Percentiles rank a stretch among this genome's conserved stretches.
These are phyloP conservation scores for Melieria picta DNA, from an alignment of 2,888 invertebrate genomes.

Conservation along the genomic window DNA sequence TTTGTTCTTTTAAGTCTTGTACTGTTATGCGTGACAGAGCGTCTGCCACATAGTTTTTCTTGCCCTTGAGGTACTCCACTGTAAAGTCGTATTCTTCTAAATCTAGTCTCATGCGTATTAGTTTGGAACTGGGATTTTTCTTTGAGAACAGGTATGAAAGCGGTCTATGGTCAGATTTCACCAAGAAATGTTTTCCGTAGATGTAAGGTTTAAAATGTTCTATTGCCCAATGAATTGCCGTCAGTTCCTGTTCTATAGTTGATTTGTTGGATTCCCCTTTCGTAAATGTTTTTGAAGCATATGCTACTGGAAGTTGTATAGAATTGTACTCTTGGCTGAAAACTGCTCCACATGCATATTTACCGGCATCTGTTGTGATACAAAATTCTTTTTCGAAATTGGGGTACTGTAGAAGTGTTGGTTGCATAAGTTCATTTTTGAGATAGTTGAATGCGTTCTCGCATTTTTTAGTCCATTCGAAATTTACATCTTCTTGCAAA, in stretches of 20 bases:
- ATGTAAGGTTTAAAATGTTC: constrained; percentile 38
- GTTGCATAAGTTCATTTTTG: constrained; percentile 9
- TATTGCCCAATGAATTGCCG: constrained; percentile 45
- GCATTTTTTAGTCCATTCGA: constrained; percentile 32
- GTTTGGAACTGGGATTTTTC: constrained; percentile 44
- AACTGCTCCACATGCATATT: constrained; percentile 41
- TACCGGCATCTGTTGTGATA: constrained; percentile 40
- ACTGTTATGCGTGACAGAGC: constrained; percentile 20
- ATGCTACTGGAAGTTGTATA: constrained; percentile 36
- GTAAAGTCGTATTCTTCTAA: no score
- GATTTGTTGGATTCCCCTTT: constrained; percentile 46
- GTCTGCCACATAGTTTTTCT: no score
- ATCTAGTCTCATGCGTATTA: no score
- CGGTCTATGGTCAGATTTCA: constrained; percentile 45
- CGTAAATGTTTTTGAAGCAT: constrained; percentile 42
- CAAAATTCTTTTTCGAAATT: constrained; percentile 34
- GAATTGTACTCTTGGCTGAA: constrained; percentile 36
- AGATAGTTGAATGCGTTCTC: constrained; percentile 26
- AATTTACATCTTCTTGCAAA: constrained; percentile 25
- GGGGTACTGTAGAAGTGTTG: constrained; percentile 33
- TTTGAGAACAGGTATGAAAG: constrained; percentile 46
- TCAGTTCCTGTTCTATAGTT: constrained; percentile 45
- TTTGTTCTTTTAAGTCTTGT: constrained; percentile 3
- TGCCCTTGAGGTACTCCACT: no score
- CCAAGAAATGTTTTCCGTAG: constrained; percentile 40